phyloP scores from a whole-genome alignment of 2,888 invertebrate species.

The Deroplatys truncata region DNA sequence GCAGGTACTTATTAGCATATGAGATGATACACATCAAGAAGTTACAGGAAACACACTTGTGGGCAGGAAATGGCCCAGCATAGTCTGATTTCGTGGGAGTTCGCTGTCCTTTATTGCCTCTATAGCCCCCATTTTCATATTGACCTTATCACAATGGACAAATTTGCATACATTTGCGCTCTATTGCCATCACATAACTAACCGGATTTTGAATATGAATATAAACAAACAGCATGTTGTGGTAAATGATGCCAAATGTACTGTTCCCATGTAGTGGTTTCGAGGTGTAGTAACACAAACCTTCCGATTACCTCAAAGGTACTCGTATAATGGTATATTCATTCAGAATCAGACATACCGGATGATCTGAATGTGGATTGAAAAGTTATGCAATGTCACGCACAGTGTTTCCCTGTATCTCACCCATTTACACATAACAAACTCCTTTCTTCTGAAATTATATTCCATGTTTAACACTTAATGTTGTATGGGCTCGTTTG shows the following conservation, averaged over 20 bases:
- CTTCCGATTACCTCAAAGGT: too few species aligned
- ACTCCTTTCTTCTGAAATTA: too few species aligned
- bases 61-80: background rate
- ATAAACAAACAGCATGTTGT: background rate
- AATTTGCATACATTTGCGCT: background rate
- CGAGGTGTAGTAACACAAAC: too few species aligned
- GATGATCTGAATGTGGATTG: too few species aligned
- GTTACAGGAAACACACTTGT: background rate
- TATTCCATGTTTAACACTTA: too few species aligned
- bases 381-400: too few species aligned
- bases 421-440: too few species aligned
- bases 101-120: background rate
- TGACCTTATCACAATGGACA: background rate
- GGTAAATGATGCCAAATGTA: background rate
- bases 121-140: background rate
- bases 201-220: background rate
- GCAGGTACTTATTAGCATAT: slow-evolving; percentile 15
- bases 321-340: too few species aligned
- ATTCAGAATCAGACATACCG: too few species aligned
- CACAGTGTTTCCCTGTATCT: too few species aligned
- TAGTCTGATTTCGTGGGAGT: background rate
- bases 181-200: background rate
- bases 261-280: background rate
- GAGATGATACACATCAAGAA: slow-evolving; percentile 28
- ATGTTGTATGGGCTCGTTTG: too few species aligned